Conservation (phyloP, 2,888 invertebrate species). For the Harmothoe impar region DNA sequence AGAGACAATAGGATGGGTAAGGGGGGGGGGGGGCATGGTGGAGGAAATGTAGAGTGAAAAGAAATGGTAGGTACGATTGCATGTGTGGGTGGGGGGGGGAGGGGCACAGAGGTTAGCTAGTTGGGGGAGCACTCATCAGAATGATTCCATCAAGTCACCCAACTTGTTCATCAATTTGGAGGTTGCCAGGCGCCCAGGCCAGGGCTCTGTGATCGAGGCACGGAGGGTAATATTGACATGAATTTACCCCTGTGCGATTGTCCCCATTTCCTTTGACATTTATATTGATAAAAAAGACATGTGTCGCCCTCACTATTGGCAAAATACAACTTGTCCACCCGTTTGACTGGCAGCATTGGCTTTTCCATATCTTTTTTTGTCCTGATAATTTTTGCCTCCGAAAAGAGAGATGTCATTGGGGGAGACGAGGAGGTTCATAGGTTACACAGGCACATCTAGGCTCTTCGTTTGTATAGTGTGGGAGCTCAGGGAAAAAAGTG, state of each 20-base stretch:
- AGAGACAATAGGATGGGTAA: no score
- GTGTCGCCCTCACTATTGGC: slow-evolving; percentile 32
- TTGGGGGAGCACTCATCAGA: slow-evolving; percentile 32
- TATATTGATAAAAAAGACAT: slow-evolving; percentile 38
- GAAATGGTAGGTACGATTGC: no score
- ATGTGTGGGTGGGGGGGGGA: neutral
- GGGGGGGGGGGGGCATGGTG: no score
- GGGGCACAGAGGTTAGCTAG: neutral
- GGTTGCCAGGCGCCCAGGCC: neutral
- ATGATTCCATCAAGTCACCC: slow-evolving; percentile 51
- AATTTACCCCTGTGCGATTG: slow-evolving; percentile 18
- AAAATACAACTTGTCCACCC: slow-evolving; percentile 48
- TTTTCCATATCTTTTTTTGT: neutral
- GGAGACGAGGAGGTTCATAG: neutral
- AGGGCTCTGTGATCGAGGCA: neutral
- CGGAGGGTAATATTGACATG: slow-evolving; percentile 51
- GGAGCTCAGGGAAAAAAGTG: neutral
- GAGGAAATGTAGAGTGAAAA: no score
- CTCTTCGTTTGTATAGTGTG: neutral
- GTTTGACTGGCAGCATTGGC: neutral
- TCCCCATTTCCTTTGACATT: slow-evolving; percentile 24
- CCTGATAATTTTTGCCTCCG: neutral
- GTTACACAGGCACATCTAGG: neutral
- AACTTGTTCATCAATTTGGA: slow-evolving; percentile 44
- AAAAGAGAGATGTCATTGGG: neutral